Evolutionary conservation across 2,888 invertebrate genomes (phyloP).

Genomic region (Spicauda simplicius): DNA sequence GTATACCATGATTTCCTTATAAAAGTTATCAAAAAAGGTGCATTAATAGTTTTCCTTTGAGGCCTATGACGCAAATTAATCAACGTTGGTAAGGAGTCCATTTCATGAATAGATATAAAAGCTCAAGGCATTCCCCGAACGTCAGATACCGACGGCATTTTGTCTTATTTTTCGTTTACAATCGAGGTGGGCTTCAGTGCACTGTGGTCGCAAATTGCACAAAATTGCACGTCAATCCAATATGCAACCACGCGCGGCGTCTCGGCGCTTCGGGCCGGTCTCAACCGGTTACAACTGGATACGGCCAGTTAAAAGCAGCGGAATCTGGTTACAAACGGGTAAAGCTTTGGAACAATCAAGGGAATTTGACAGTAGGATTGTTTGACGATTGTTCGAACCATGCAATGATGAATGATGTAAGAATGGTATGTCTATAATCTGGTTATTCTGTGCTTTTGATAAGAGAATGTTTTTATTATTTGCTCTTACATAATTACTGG

Average conservation of each 20-base stretch:
- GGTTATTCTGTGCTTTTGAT: too few species aligned
- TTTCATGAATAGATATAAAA: neutral
- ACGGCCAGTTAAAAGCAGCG: constrained; percentile 39
- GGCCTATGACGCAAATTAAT: too few species aligned
- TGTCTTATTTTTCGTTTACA: constrained; percentile 21
- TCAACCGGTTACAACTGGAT: constrained; percentile 41
- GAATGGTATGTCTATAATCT: too few species aligned
- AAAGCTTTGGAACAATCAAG: neutral
- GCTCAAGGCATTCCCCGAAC: constrained; percentile 1
- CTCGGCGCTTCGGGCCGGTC: constrained; percentile 54
- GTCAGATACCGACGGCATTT: constrained; percentile 2
- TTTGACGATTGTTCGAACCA: too few species aligned
- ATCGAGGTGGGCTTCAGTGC: constrained; percentile 46
- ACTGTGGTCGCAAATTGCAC: constrained; percentile 60
- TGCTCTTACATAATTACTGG: too few species aligned
- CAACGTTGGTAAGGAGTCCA: neutral
- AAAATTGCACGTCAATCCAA: constrained; percentile 73
- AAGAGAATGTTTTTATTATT: too few species aligned
- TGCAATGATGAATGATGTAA: too few species aligned
- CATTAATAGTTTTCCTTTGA: too few species aligned
- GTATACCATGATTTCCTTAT: too few species aligned
- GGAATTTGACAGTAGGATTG: too few species aligned
- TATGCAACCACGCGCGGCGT: constrained; percentile 63
- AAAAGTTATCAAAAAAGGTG: too few species aligned
- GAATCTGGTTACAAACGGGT: constrained; percentile 42